These are phyloP conservation scores for Drosophila prosaltans DNA, from an alignment of 1,140 invertebrate genomes.

Conservation along the genomic window DNA sequence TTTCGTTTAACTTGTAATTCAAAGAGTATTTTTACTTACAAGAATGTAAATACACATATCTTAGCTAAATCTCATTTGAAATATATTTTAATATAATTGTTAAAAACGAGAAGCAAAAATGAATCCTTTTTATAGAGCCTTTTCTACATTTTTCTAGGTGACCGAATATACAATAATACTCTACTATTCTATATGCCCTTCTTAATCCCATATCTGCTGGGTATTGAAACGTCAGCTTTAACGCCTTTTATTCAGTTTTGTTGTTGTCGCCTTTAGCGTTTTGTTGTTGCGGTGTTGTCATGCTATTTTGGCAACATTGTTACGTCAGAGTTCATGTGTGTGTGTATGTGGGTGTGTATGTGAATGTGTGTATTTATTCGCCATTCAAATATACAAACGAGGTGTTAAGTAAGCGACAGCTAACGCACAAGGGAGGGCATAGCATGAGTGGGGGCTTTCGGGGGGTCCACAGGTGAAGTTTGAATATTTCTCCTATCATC, in stretches of 20 bases:
- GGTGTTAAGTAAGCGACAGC: slow-evolving; percentile 62
- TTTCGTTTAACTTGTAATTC: no score
- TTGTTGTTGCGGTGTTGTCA: slow-evolving; percentile 57
- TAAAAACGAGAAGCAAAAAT: no score
- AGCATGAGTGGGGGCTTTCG: not conserved
- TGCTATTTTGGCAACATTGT: slow-evolving; percentile 77
- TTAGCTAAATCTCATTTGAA: no score
- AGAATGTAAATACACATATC: no score
- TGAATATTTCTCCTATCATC: slow-evolving; percentile 11
- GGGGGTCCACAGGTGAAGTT: slow-evolving; percentile 16
- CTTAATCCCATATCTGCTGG: not conserved
- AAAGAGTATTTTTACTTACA: no score
- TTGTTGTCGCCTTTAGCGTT: slow-evolving; percentile 24
- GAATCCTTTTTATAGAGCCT: no score
- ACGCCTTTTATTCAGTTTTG: slow-evolving; percentile 43
- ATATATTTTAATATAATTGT: no score
- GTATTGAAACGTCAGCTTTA: slow-evolving; percentile 51
- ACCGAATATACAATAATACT: no score
- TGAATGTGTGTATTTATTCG: slow-evolving; percentile 29
- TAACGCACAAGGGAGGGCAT: not conserved
- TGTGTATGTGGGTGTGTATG: slow-evolving; percentile 27
- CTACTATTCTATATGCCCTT: not conserved
- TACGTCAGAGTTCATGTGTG: slow-evolving; percentile 59
- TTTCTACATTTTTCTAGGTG: no score
- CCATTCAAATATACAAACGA: slow-evolving; percentile 55